A percentile compares a stretch with the other conserved stretches of the same genome.
phyloP scores from a whole-genome alignment of 2,113 vertebrate genomes.

The Poicephalus meyeri region DNA sequence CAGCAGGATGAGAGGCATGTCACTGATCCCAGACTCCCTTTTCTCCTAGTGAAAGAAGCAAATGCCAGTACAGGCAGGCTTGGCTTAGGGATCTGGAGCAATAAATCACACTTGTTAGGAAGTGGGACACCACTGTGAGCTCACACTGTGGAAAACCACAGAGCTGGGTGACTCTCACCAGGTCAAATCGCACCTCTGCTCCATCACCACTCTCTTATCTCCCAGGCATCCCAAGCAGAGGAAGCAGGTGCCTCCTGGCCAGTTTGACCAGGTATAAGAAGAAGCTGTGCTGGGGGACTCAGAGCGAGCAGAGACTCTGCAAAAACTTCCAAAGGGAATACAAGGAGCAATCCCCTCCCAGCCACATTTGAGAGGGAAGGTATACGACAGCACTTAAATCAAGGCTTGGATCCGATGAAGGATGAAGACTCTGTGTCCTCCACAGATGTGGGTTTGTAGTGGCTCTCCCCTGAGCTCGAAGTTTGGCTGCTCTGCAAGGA shows the following conservation, averaged over 20 bases:
- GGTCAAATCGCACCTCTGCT: not conserved
- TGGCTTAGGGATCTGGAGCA: not conserved
- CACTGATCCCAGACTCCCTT: not conserved
- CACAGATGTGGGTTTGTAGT: not conserved
- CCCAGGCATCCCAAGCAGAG: not conserved
- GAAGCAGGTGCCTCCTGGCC: not conserved
- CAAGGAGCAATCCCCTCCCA: not conserved
- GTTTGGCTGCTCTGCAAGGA: not conserved
- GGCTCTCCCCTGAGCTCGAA: not conserved
- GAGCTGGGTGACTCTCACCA: not conserved
- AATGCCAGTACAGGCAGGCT: not conserved
- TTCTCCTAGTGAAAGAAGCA: not conserved
- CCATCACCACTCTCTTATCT: not conserved
- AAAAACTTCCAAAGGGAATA: not conserved
- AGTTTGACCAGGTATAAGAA: fast-evolving
- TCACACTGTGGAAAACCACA: not conserved
- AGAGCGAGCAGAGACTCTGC: not conserved
- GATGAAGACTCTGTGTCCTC: not conserved
- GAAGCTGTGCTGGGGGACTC: not conserved
- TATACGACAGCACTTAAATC: not conserved
- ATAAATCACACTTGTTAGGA: not conserved
- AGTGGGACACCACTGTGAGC: not conserved
- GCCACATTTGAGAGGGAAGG: not conserved
- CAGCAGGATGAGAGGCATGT: not conserved
- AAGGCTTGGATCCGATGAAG: fast-evolving